Base-by-base conservation (phyloP, 2,113 vertebrate species). In the Alouatta palliata region DNA sequence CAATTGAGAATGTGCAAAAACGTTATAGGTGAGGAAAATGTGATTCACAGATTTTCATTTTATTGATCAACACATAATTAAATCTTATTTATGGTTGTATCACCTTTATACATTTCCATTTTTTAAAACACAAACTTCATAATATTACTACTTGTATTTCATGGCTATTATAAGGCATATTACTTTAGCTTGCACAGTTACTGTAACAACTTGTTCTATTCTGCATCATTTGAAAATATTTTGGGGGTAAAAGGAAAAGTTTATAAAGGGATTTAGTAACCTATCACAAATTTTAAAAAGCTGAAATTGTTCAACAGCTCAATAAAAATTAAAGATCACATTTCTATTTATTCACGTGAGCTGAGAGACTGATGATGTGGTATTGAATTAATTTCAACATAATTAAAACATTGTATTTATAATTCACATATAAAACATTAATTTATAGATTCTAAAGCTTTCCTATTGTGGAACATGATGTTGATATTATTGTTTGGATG, bases 381-480 rank as follows among this genome's bases (percentile, higher is more conserved):
- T 81, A 70, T 1, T 90, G 43, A 84, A 37, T 73, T 90, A 54
- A 84, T 88, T 85, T 77, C 32, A 93, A 52, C 35, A 61, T 77
- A 90, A 61, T 80, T 94, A 61, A 94, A 90, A 92, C 82, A 40
- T 6, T 82, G 0, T 86, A 49, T 86, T 71, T 84, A 45, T 73
- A 87, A 90, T 84, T 92, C 25, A 87, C 25, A 79, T 70, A 58
- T 45, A 23, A 87, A 84, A 97, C 45, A 95, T 52, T 83, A 70
- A 68, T 35, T 90, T 94, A 37, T 68, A 92, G 4, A 4, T 83
- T 35, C 49, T 32, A 92, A 95, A 92, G 3, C 16, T 89, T 90
- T 70, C 91, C 19, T 85, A 8, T 79, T 79, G 8, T 52, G 30
- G 25, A 92, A 87, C 61, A 79, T 19, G 86, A n/a, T 37, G 30